Base-by-base conservation (phyloP, 2,888 invertebrate species). In the Oligia fasciuncula region DNA sequence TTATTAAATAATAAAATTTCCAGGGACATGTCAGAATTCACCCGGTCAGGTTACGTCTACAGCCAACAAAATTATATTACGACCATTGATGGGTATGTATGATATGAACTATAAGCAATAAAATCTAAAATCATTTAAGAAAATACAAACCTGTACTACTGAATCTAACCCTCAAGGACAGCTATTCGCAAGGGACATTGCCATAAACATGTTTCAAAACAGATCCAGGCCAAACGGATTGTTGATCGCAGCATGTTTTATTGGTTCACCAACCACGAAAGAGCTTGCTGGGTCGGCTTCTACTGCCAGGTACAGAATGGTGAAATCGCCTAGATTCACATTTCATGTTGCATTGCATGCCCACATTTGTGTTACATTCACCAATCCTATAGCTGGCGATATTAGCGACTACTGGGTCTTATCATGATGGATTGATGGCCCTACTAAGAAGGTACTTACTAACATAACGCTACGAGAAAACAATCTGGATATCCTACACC, bases 21-120 rank as follows among this genome's bases (percentile, higher is more conserved):
- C 83, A 77, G 83, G 73, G 70, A 66, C 4, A 29, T 46, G 57
- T 68, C 76, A 29, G 77, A 57, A 29, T 49, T 73, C 40, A 66
- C 14, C 0, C 69, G 49, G 17, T 81, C 85, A 13, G 72, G 49
- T n/a, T 49, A 46, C 49, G 60, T 40, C 13, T 85, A 83, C 63
- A 85, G 46, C n/a, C 66, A 81, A 69, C 76, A 81, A 66, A 57
- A 29, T 81, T 83, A 85, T 19, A 76, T 35, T 1, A 76, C 81
- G 0, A 84, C 83, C 2, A 85, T 85, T 63, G 82, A 84, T 2
- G 83, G 86, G 83, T 84, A 81, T 57, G 83, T 84, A 84, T 72
- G n/a, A 76, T 40, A 17, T 29, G 19, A 4, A 23, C 8, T 54
- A 23, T 54, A 23, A 23, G 35, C 29, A 62, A 14, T 62, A 1